phyloP scores from a whole-genome alignment of 2,113 vertebrate genomes.

The Aphyosemion australe region DNA sequence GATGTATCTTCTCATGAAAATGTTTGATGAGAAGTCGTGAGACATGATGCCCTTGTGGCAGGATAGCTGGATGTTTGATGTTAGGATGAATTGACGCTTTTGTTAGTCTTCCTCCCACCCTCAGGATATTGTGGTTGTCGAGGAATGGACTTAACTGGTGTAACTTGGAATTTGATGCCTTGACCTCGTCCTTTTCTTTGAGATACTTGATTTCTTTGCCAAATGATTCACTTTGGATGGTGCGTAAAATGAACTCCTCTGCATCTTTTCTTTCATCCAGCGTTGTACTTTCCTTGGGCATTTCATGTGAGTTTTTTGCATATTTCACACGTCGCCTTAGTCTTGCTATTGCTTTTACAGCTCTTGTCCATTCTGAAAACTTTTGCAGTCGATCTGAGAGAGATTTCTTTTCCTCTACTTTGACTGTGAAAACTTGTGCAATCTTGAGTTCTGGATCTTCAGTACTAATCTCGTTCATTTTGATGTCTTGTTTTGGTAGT shows the following conservation, averaged over 20 bases:
- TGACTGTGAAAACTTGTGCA: not conserved
- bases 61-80: too few species aligned
- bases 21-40: too few species aligned
- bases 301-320: not conserved
- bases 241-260: not conserved
- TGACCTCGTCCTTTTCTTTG: too few species aligned
- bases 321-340: not conserved
- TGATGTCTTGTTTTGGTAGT: not conserved
- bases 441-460: not conserved
- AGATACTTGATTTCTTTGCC: too few species aligned
- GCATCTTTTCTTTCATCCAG: not conserved
- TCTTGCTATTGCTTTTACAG: not conserved
- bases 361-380: constrained; percentile 4
- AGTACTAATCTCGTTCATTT: not conserved
- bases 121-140: too few species aligned
- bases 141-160: too few species aligned
- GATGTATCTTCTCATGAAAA: too few species aligned
- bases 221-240: too few species aligned
- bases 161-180: too few species aligned
- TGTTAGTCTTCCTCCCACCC: too few species aligned
- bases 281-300: not conserved
- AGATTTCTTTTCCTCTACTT: not conserved
- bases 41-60: too few species aligned
- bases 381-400: not conserved
- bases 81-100: too few species aligned